Evolutionary conservation across 2,888 invertebrate genomes (phyloP), one percentile per base, ranked within the genome.

Genomic region (Eilema sororculum): DNA sequence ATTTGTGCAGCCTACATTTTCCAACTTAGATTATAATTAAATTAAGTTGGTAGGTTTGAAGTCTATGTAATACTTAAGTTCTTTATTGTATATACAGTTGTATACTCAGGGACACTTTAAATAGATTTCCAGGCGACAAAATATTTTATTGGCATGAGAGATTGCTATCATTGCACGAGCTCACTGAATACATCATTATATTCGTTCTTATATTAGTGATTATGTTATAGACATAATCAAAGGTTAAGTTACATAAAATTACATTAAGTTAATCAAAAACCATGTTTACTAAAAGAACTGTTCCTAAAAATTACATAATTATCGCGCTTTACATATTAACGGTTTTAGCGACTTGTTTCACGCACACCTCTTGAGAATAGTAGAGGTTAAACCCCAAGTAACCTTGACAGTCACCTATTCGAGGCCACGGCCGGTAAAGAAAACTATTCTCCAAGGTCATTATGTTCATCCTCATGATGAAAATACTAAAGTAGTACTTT

Each of bases 1-100:
- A 69, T 72, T 72, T 73, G 64, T 69, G 72, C 65, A 68, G 61
- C 28, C 37, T 68, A 67, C 46, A 69, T 71, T 63, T 72, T 64
- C 56, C 33, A 75, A 78, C 69, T 73, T 75, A 65, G 46, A 73
- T 73, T 69, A 58, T 65, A 57, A 58, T 69, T 60, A 41, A 77
- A 70, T 67, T 9, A 58, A 57, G 24, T 20, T 13, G 71, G 46
- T 62, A 13, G 10, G n/a, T 41, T 59, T 63, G 3, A 59, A 63
- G 37, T 66, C 30, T 56, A 12, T 8, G 9, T 30, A 5, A 58
- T 58, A 25, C 58, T 58, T 25, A 25, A 25, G 25, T 58, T 16
- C 1, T 58, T 16, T 25, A 58, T 25, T 24, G 25, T 22, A 37
- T 33, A 33, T 1, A 33, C 30, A 33, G 30, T 33, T 6, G 30